phyloP scores from a whole-genome alignment of 2,113 vertebrate genomes.

The Chaenocephalus aceratus region DNA sequence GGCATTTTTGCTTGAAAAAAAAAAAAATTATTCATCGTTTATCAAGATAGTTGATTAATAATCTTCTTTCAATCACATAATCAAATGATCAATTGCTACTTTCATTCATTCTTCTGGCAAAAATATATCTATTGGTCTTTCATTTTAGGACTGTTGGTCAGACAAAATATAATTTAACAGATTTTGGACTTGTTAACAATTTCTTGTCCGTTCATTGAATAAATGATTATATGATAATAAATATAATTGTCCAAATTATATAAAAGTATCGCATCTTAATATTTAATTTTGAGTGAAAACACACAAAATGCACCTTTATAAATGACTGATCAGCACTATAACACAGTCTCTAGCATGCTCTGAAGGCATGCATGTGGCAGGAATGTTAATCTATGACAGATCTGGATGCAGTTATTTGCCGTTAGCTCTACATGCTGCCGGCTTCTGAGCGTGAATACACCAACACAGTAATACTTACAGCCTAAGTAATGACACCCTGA shows the following conservation, averaged over 20 bases:
- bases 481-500: background rate
- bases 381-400: background rate
- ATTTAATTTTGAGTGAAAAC: too few species aligned
- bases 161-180: background rate
- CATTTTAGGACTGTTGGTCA: background rate
- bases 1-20: background rate
- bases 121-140: background rate
- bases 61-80: background rate
- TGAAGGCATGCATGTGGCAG: background rate
- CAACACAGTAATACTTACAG: background rate
- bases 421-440: background rate
- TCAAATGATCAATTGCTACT: background rate
- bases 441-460: constrained; percentile 25
- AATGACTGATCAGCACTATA: background rate
- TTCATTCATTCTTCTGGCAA: background rate
- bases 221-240: background rate
- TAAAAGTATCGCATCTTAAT: background rate
- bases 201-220: background rate
- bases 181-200: background rate
- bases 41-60: background rate
- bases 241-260: background rate
- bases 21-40: too few species aligned
- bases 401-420: constrained; percentile 22
- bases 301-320: background rate
- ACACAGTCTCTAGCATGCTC: background rate